Conservation (phyloP, 2,797 vertebrate species). For the Microctenopoma lineatum region DNA sequence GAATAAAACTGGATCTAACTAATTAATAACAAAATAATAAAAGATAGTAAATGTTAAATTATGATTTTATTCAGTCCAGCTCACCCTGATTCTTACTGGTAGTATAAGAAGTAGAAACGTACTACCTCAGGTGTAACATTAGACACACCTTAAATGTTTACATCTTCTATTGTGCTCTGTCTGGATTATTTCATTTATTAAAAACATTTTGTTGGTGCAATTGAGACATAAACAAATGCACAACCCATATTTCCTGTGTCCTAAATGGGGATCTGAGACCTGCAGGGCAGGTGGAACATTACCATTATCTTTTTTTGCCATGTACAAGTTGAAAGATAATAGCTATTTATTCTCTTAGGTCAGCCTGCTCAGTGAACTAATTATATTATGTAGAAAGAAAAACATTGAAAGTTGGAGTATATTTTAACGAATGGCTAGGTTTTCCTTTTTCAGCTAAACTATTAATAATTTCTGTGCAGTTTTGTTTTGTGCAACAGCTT, state of each 20-base stretch:
- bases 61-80: not conserved
- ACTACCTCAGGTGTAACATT: not conserved
- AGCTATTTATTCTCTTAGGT: not conserved
- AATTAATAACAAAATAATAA: not conserved
- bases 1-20: slow-evolving; percentile 52
- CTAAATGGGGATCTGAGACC: slow-evolving; percentile 24
- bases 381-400: not conserved
- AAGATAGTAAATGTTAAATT: not conserved
- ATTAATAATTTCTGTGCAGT: slow-evolving; percentile 5
- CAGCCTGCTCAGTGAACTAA: not conserved
- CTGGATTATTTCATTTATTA: slow-evolving; percentile 3
- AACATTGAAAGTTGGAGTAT: not conserved
- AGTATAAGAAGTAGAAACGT: slow-evolving; percentile 1
- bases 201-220: slow-evolving; percentile 13
- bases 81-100: not conserved
- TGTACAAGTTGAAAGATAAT: not conserved
- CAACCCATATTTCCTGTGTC: slow-evolving; percentile 43
- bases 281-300: slow-evolving; percentile 4
- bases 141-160: slow-evolving; percentile 22
- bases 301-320: not conserved
- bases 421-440: not conserved
- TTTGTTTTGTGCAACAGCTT: slow-evolving; percentile 66
- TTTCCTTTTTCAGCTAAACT: not conserved
- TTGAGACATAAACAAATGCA: slow-evolving; percentile 20
- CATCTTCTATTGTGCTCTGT: slow-evolving; percentile 8